Base-by-base conservation (phyloP, 2,888 invertebrate genomes). In the Hypomecis punctinalis region DNA sequence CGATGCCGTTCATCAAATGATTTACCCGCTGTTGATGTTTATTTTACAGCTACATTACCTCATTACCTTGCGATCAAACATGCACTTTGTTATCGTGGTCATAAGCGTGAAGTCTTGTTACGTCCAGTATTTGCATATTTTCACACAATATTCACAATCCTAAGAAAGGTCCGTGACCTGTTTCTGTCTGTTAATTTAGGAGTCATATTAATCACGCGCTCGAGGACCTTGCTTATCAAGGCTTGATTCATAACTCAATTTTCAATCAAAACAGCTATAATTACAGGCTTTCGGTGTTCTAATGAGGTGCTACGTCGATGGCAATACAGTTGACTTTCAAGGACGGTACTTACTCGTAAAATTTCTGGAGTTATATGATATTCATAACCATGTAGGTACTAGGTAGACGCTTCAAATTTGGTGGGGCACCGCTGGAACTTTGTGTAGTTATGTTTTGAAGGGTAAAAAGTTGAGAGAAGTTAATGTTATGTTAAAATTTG, bases 1-100 rank as follows among this genome's bases (percentile, higher is more conserved):
- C 79, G 80, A 76, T 79, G 83, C 80, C 82, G 84, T 88, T 86
- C 88, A 85, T 86, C 84, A 84, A 85, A 83, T 79, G 77, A 81
- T 84, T 81, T 83, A 80, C 72, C 70, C 61, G 62, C 76, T 73
- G 78, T 75, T 83, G 82, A 83, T 86, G 82, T 85, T 86, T 85
- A 79, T 81, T 81, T 85, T 81, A 82, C 76, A 72, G 71, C 72
- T 77, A 79, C 74, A 76, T 77, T 59, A 63, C 13, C 52, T 58
- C 58, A 63, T 53, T 58, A 54, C 42, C 43, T 56, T 46, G 51
- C 40, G 33, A 33, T 52, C 37, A 43, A 63, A 54, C 52, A 52
- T 52, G 40, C 45, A 39, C 37, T 55, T 23, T 51, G 36, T 40
- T 42, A 11, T 37, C n/a, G 11, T 13, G 46, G 36, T 48, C 33